Percentiles rank a stretch among this genome's conserved stretches.
Conservation (phyloP, 2,888 invertebrate genomes). For the Parnassius apollo region DNA sequence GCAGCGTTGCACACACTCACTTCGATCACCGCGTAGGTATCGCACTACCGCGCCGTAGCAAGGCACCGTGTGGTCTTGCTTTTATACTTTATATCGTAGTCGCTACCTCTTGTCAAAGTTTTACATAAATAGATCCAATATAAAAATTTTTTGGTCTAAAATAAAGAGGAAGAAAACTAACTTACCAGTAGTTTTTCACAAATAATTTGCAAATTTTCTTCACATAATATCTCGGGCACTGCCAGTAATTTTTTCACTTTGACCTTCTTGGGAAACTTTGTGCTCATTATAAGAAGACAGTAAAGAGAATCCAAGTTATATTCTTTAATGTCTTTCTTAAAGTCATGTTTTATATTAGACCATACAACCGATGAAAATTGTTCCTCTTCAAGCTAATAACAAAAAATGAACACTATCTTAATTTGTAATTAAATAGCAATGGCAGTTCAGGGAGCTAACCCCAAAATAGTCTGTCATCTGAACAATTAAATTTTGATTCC, state of each 20-base stretch:
- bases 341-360: constrained; percentile 81
- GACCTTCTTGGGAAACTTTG: constrained; percentile 72
- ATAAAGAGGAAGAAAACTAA: background rate
- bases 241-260: constrained; percentile 81
- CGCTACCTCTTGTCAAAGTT: too few species aligned
- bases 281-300: constrained; percentile 73
- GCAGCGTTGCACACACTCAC: too few species aligned
- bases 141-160: too few species aligned
- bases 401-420: background rate
- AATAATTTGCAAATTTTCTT: constrained; percentile 79
- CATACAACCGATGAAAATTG: constrained; percentile 81
- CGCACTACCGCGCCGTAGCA: too few species aligned
- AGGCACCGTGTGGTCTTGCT: too few species aligned
- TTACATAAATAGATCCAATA: too few species aligned
- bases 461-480: too few species aligned
- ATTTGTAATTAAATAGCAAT: too few species aligned
- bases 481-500: too few species aligned
- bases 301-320: constrained; percentile 85
- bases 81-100: too few species aligned
- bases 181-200: constrained; percentile 84
- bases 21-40: too few species aligned
- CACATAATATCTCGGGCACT: constrained; percentile 77
- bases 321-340: constrained; percentile 83
- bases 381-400: constrained; percentile 70
- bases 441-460: too few species aligned